phyloP scores from a whole-genome alignment of 2,113 vertebrate genomes.

The Garra rufa region DNA sequence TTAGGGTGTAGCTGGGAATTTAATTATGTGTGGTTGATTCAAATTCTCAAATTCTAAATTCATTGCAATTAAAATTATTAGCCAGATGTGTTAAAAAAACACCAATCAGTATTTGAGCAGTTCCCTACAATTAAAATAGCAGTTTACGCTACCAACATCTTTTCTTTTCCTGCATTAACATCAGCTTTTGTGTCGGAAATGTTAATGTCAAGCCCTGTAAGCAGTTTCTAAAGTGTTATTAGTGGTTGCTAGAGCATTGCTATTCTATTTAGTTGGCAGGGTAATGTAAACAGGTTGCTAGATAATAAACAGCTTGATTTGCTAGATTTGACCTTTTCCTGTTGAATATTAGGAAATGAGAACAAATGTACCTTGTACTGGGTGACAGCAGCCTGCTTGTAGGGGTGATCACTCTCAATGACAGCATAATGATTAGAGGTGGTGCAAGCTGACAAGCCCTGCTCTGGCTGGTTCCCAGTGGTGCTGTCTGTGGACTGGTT shows the following conservation, averaged over 20 bases:
- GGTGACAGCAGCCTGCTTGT: slow-evolving; percentile 91
- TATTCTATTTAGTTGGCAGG: background rate
- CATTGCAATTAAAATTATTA: background rate
- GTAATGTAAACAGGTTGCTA: background rate
- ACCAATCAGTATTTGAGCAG: background rate
- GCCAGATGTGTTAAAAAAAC: background rate
- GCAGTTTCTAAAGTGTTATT: background rate
- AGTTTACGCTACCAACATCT: background rate
- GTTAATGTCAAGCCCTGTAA: too few relatives aligned
- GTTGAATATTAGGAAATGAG: background rate
- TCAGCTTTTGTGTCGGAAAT: too few relatives aligned
- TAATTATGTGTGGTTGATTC: too few relatives aligned
- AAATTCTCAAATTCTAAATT: too few relatives aligned
- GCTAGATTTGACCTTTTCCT: background rate
- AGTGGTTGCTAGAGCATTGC: background rate
- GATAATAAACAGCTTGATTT: background rate
- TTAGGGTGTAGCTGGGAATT: too few relatives aligned
- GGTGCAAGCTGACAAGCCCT: slow-evolving; percentile 95
- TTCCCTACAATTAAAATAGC: background rate
- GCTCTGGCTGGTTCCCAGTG: slow-evolving; percentile 94
- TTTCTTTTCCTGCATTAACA: background rate
- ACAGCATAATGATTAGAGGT: slow-evolving; percentile 96
- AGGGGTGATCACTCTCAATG: slow-evolving; percentile 96
- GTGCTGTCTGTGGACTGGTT: slow-evolving; percentile 99
- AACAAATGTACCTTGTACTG: slow-evolving; percentile 87